Percentiles rank a stretch among this genome's conserved stretches.
Conservation (phyloP, 2,888 invertebrate species). For the Mycogona germanica region DNA sequence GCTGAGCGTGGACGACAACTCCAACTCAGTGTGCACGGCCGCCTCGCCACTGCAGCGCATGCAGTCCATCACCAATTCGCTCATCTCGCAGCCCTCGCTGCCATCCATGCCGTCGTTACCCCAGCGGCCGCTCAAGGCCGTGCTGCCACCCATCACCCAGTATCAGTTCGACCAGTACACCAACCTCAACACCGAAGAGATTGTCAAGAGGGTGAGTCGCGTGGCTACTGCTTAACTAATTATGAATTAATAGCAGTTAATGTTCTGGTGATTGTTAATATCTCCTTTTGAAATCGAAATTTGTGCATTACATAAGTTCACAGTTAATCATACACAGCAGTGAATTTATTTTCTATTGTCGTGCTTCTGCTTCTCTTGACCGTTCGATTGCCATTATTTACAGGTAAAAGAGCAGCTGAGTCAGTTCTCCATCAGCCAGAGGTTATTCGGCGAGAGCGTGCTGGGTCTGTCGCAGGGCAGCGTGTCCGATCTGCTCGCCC, state of each 20-base stretch:
- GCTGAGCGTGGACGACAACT: constrained; percentile 67
- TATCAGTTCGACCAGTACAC: constrained; percentile 98
- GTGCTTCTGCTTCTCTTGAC: no score
- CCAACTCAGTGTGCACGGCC: constrained; percentile 43
- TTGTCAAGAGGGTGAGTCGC: constrained; percentile 68
- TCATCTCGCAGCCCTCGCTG: constrained; percentile 61
- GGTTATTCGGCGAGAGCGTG: constrained; percentile 97
- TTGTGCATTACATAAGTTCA: no score
- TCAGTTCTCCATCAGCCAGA: constrained; percentile 93
- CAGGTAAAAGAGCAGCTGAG: constrained; percentile 84
- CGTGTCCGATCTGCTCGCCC: constrained; percentile 89
- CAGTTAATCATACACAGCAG: no score
- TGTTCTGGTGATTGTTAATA: no score
- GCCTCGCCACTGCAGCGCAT: constrained; percentile 84
- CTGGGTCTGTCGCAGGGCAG: constrained; percentile 92
- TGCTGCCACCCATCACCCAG: constrained; percentile 94
- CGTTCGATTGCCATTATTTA: no score
- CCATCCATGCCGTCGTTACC: constrained; percentile 71
- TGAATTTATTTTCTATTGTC: no score
- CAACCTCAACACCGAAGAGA: constrained; percentile 95
- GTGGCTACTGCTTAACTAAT: no score
- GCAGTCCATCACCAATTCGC: constrained; percentile 95
- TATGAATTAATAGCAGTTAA: no score
- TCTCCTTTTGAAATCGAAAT: no score
- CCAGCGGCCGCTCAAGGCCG: constrained; percentile 86